Percentiles rank a stretch among this genome's conserved stretches.
These are phyloP conservation scores for Dasypolia templi DNA, from an alignment of 2,888 invertebrate species.

Conservation along the genomic window DNA sequence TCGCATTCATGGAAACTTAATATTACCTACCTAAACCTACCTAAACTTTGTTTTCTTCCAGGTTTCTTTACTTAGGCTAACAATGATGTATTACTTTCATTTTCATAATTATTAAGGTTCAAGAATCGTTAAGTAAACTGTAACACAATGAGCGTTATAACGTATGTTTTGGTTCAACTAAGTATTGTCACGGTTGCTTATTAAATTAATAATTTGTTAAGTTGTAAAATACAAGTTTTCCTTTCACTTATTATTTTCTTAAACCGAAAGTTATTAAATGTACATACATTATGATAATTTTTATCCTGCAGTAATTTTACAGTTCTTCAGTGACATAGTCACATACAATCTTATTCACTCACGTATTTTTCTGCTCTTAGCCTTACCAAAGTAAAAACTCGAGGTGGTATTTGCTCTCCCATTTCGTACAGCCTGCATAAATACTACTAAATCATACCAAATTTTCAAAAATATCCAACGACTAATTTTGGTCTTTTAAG, in stretches of 20 bases:
- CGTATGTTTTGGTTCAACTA: slow-evolving; percentile 24
- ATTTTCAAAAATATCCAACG: too few species aligned
- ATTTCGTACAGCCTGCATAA: too few species aligned
- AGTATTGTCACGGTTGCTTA: slow-evolving; percentile 10
- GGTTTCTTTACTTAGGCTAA: not conserved
- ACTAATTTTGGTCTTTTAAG: too few species aligned
- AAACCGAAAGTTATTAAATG: too few species aligned
- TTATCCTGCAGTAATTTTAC: not conserved
- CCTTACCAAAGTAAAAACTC: not conserved
- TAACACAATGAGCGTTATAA: slow-evolving; percentile 14
- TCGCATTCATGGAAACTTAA: too few species aligned
- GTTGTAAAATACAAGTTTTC: not conserved
- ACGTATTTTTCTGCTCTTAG: not conserved
- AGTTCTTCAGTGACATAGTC: not conserved
- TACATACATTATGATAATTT: not conserved
- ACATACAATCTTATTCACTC: not conserved
- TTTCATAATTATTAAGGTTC: not conserved
- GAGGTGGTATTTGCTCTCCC: not conserved
- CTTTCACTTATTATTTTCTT: not conserved
- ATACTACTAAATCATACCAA: too few species aligned
- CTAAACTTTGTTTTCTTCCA: slow-evolving; percentile 6
- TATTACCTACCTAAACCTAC: too few species aligned
- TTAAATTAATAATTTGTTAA: not conserved
- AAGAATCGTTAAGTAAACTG: slow-evolving; percentile 23
- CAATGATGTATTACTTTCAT: slow-evolving; percentile 24